A percentile compares a stretch with the other conserved stretches of the same genome.
phyloP scores from a whole-genome alignment of 2,113 vertebrate genomes.

The Paracanthobrama guichenoti region DNA sequence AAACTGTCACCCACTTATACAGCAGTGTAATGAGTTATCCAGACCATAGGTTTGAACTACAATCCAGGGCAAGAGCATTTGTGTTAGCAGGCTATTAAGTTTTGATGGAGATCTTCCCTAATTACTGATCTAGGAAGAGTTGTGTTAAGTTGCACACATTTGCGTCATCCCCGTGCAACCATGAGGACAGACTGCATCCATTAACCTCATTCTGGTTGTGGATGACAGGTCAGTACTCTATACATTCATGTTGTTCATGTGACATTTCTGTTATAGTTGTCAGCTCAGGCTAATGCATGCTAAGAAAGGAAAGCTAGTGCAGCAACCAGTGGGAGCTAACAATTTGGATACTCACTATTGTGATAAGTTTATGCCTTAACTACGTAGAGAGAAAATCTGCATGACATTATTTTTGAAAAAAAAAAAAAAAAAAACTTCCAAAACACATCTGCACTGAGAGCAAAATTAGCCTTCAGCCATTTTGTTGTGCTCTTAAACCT shows the following conservation, averaged over 20 bases:
- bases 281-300: background rate
- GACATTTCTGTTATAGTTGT: background rate
- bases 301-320: background rate
- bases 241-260: background rate
- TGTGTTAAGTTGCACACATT: slow-evolving; percentile 16
- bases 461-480: slow-evolving; percentile 10
- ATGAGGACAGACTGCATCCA: slow-evolving; percentile 19
- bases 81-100: slow-evolving; percentile 27
- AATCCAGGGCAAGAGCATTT: slow-evolving; percentile 13
- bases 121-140: slow-evolving; percentile 11
- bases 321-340: background rate
- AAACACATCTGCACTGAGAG: background rate
- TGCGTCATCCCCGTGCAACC: background rate
- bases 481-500: slow-evolving; percentile 10
- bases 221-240: background rate
- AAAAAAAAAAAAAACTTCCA: background rate
- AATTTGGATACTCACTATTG: background rate
- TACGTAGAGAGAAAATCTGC: background rate
- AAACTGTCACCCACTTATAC: background rate
- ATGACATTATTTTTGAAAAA: background rate
- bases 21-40: background rate
- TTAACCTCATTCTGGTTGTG: slow-evolving; percentile 34
- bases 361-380: background rate
- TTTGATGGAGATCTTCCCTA: slow-evolving; percentile 44
- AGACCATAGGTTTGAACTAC: slow-evolving; percentile 27